Conservation (phyloP, 1,140 invertebrate species). For the Plectus sambesii region DNA sequence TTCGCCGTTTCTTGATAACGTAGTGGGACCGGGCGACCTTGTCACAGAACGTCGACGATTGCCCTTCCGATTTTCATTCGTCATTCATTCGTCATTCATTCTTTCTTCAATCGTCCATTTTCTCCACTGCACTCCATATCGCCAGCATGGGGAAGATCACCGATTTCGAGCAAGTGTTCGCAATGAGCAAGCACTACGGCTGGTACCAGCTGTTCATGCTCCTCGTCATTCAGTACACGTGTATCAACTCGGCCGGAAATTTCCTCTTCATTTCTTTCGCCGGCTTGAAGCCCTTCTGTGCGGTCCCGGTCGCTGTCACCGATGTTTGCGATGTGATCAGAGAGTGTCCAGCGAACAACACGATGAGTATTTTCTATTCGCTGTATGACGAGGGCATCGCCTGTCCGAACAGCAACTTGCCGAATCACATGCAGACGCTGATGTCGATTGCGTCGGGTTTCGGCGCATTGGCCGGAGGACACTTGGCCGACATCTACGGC, state of each 20-base stretch:
- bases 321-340: constrained; percentile 14
- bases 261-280: constrained; percentile 34
- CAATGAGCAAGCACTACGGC: constrained; percentile 29
- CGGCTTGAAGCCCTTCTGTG: constrained; percentile 20
- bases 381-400: constrained; percentile 29
- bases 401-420: constrained; percentile 26
- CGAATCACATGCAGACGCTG: constrained; percentile 32
- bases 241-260: constrained; percentile 32
- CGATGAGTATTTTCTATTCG: constrained; percentile 19
- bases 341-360: constrained; percentile 21
- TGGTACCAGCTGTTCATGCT: constrained; percentile 30
- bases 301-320: constrained; percentile 10
- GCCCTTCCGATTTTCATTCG: too few species aligned
- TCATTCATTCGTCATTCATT: too few species aligned
- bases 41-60: too few species aligned
- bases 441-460: constrained; percentile 34
- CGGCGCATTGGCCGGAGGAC: constrained; percentile 29
- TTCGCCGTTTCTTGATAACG: too few species aligned
- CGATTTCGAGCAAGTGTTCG: constrained; percentile 35
- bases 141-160: too few species aligned
- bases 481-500: constrained; percentile 31
- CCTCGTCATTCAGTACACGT: constrained; percentile 30
- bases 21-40: too few species aligned
- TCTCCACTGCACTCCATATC: too few species aligned
- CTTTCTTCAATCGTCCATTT: too few species aligned